phyloP scores from a whole-genome alignment of 2,113 vertebrate species.

The Argyrosomus japonicus region DNA sequence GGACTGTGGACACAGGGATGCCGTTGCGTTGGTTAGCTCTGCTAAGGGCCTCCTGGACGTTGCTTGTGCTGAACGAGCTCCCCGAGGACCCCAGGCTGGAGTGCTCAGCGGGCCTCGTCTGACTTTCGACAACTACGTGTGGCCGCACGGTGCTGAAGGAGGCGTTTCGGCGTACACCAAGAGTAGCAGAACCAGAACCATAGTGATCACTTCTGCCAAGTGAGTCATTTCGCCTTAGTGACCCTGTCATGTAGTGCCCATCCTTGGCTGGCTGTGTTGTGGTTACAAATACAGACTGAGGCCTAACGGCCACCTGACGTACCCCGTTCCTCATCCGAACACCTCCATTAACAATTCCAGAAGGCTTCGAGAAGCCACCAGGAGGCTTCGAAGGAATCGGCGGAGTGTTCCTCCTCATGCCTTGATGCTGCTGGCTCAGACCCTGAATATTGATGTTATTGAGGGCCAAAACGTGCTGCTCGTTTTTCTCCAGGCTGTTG shows the following conservation, averaged over 20 bases:
- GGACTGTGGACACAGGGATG: slow-evolving; percentile 93
- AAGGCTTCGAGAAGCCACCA: slow-evolving; percentile 91
- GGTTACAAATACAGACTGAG: slow-evolving; percentile 96
- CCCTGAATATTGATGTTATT: slow-evolving; percentile 93
- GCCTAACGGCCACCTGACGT: slow-evolving; percentile 93
- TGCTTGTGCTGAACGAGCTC: slow-evolving; percentile 70
- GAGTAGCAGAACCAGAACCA: slow-evolving; percentile 80
- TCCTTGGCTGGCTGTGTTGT: slow-evolving; percentile 90
- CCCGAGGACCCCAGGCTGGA: slow-evolving; percentile 64
- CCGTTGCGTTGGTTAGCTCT: slow-evolving; percentile 89
- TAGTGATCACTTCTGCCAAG: slow-evolving; percentile 90
- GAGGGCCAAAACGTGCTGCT: slow-evolving; percentile 92
- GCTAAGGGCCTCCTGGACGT: slow-evolving; percentile 81
- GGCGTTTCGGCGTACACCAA: slow-evolving; percentile 90
- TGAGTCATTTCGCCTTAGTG: slow-evolving; percentile 94
- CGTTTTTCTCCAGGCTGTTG: slow-evolving; percentile 95
- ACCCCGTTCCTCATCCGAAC: slow-evolving; percentile 96
- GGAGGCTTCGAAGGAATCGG: slow-evolving; percentile 98
- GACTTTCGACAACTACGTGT: slow-evolving; percentile 84
- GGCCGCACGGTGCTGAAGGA: slow-evolving; percentile 91
- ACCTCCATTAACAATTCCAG: slow-evolving; percentile 80
- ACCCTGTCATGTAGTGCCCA: slow-evolving; percentile 89
- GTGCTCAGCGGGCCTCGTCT: slow-evolving; percentile 80
- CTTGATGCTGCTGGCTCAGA: slow-evolving; percentile 75
- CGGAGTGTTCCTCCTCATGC: slow-evolving; percentile 87